Evolutionary conservation across 2,113 vertebrate genomes (phyloP), one percentile per base, ranked within the genome.

Genomic region (Rallus limicola): DNA sequence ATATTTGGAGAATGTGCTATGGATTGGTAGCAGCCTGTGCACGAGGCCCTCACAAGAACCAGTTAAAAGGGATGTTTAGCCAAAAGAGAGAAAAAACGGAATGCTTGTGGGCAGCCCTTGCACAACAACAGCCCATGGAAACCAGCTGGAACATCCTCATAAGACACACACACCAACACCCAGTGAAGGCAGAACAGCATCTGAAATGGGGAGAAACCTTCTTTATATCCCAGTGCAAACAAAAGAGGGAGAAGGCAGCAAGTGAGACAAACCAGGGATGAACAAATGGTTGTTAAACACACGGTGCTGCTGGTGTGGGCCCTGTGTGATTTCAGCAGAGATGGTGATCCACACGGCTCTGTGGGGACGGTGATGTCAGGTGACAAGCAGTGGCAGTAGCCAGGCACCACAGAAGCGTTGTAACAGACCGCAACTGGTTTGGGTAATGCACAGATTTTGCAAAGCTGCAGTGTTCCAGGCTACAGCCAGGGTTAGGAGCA

Each of bases 41-140:
- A 6, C 44, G 58, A 18, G 2, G 15, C 63, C 67, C 76, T 77
- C 67, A 50, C 14, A n/a, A 85, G 36, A 72, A 80, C 20, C 25
- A 16, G 80, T 64, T 83, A 50, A 82, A 91, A 94, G 28, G 18
- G n/a, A 20, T 86, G 42, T 29, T 76, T 33, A 84, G 77, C 67
- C 65, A 59, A 75, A 78, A 62, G 33, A 70, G 75, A 72, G 46
- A 48, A 44, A 88, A 95, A 95, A 88, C 3, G 2, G 65, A 80
- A 90, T 90, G 82, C 60, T 89, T 95, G 84, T 91, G 93, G 94
- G 64, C 79, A 96, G 88, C 68, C 81, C 60, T 96, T 95, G 86
- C 83, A 92, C 79, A 92, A 91, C 78, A 91, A 50, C 12, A 58
- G 67, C 34, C 24, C 88, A 50, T 88, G 88, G 75, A 85, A 94